Evolutionary conservation across 2,888 invertebrate genomes (phyloP).

Genomic region (Ennomos quercinarius): DNA sequence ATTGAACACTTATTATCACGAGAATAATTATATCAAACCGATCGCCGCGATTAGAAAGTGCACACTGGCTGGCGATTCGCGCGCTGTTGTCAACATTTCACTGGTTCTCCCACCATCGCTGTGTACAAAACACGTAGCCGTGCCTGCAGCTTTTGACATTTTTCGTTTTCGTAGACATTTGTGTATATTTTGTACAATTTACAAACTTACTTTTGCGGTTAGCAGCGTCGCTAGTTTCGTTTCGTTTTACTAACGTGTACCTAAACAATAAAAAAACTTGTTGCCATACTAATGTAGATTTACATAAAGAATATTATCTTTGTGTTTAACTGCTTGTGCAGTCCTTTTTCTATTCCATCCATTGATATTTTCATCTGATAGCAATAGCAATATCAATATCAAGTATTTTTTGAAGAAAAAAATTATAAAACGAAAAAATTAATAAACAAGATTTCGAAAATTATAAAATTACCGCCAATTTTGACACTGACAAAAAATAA

Average conservation of each 20-base stretch:
- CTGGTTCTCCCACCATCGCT: slow-evolving; percentile 74
- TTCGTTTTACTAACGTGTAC: slow-evolving; percentile 4
- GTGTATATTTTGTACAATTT: slow-evolving; percentile 27
- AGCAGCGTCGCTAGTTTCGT: slow-evolving; percentile 15
- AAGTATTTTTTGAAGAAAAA: too few relatives aligned
- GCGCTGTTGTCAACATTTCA: slow-evolving; percentile 67
- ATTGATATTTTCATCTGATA: too few relatives aligned
- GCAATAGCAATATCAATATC: too few relatives aligned
- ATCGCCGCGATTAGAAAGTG: slow-evolving; percentile 79
- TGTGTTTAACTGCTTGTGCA: too few relatives aligned
- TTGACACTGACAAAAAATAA: too few relatives aligned
- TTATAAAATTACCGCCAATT: too few relatives aligned
- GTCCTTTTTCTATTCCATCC: too few relatives aligned
- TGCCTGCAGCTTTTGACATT: slow-evolving; percentile 40
- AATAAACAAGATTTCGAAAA: too few relatives aligned
- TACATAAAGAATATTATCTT: too few relatives aligned
- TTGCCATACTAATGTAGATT: slow-evolving; percentile 6
- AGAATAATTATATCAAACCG: slow-evolving; percentile 48
- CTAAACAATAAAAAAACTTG: background rate
- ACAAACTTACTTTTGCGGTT: slow-evolving; percentile 11
- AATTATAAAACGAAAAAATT: too few relatives aligned
- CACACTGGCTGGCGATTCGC: slow-evolving; percentile 62
- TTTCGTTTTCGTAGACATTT: slow-evolving; percentile 33
- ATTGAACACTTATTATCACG: slow-evolving; percentile 37
- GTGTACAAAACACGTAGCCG: slow-evolving; percentile 69